Conservation (phyloP, 2,797 vertebrate genomes). For the Acrocephalus scirpaceus region DNA sequence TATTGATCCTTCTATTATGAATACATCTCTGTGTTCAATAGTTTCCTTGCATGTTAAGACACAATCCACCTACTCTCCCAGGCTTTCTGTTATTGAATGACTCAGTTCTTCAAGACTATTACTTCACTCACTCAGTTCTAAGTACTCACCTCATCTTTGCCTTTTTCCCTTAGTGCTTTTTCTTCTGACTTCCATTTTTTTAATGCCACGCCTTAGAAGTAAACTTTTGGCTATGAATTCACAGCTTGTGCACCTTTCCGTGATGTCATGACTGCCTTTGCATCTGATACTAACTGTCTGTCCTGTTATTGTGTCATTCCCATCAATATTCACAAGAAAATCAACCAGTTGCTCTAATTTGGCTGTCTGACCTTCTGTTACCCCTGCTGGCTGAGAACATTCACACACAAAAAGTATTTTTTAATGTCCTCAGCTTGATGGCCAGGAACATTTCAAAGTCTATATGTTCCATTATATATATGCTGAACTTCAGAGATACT, state of each 20-base stretch:
- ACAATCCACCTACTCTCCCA: not conserved
- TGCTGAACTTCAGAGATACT: conserved; percentile 38
- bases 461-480: conserved; percentile 31
- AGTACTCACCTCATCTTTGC: not conserved
- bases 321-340: conserved; percentile 64
- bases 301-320: conserved; percentile 69
- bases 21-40: not conserved
- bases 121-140: not conserved
- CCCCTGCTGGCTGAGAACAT: conserved; percentile 44
- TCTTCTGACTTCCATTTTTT: not conserved
- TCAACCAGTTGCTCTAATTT: conserved; percentile 61
- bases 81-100: not conserved
- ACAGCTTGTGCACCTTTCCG: not conserved
- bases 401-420: not conserved
- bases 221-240: not conserved
- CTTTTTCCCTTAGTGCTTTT: not conserved
- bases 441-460: conserved; percentile 35
- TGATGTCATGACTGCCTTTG: conserved; percentile 47
- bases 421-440: conserved; percentile 5
- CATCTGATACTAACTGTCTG: conserved; percentile 8
- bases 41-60: not conserved
- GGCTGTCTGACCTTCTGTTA: conserved; percentile 33
- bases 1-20: not conserved
- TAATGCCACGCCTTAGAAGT: accelerated
- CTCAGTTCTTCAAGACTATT: not conserved